Conservation (phyloP, 2,888 invertebrate genomes). For the Drosophila birchii region DNA sequence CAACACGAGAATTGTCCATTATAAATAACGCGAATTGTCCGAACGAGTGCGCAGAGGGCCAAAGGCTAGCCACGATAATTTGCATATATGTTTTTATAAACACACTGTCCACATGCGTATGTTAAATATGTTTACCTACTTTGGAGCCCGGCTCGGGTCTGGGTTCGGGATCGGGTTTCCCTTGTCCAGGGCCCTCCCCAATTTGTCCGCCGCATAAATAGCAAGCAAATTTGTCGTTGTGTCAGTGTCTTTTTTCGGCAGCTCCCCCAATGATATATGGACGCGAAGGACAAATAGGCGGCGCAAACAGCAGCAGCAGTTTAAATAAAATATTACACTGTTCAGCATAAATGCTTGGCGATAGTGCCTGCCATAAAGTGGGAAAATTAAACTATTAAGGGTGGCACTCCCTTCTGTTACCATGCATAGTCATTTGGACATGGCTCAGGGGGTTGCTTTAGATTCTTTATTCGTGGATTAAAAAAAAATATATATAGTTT, state of each 20-base stretch:
- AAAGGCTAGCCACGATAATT: slow-evolving; percentile 45
- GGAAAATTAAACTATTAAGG: slow-evolving; percentile 11
- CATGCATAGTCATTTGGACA: neutral
- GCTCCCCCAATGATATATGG: slow-evolving; percentile 62
- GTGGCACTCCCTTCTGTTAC: neutral
- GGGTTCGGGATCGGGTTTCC: neutral
- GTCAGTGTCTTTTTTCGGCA: slow-evolving; percentile 57
- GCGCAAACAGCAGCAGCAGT: slow-evolving; percentile 33
- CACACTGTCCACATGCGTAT: slow-evolving; percentile 15
- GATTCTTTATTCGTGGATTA: neutral
- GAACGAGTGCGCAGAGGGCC: slow-evolving; percentile 23
- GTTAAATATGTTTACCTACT: slow-evolving; percentile 58
- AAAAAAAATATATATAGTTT: neutral
- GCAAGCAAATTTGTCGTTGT: slow-evolving; percentile 65
- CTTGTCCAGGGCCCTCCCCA: slow-evolving; percentile 10
- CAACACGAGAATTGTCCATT: slow-evolving; percentile 59
- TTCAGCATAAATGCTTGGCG: slow-evolving; percentile 38
- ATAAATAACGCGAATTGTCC: slow-evolving; percentile 52
- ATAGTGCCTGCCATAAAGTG: slow-evolving; percentile 9
- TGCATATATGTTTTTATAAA: slow-evolving; percentile 41
- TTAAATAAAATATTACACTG: slow-evolving; percentile 62
- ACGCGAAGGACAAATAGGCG: slow-evolving; percentile 25
- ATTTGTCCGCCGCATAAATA: slow-evolving; percentile 51
- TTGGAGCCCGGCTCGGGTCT: slow-evolving; percentile 17
- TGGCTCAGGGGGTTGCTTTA: neutral